Evolutionary conservation across 2,113 vertebrate genomes (phyloP).

Genomic region (Cranoglanis bouderius): DNA sequence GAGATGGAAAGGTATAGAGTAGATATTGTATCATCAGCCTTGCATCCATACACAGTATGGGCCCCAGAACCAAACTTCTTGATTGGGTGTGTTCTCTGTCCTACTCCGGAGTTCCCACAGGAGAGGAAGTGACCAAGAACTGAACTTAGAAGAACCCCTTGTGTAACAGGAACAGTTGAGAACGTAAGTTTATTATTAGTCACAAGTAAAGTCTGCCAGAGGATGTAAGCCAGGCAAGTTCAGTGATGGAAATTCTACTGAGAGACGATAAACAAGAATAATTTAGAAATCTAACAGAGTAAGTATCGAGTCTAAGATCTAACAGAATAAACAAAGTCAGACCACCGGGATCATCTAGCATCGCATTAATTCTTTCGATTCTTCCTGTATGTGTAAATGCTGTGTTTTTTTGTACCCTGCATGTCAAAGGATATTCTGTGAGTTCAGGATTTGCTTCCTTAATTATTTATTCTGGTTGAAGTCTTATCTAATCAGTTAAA

Average conservation of each 20-base stretch:
- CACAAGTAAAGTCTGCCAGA: neutral
- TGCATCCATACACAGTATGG: neutral
- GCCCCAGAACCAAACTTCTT: neutral
- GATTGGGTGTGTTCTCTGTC: neutral
- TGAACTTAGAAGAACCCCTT: neutral
- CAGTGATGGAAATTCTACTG: neutral
- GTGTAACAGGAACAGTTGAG: neutral
- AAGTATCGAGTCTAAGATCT: neutral
- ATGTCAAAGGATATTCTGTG: neutral
- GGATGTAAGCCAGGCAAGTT: neutral
- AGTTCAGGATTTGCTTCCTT: neutral
- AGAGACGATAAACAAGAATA: neutral
- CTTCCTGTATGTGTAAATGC: neutral
- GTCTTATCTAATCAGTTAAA: neutral
- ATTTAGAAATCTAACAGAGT: neutral
- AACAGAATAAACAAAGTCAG: neutral
- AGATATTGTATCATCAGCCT: neutral
- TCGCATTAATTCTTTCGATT: neutral
- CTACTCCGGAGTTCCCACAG: neutral
- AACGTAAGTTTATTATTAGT: neutral
- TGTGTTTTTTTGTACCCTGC: neutral
- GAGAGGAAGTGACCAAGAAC: neutral
- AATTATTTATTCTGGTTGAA: neutral
- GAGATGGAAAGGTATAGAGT: neutral
- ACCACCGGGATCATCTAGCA: neutral